Conservation (phyloP, 2,113 vertebrate species). For the Tragelaphus strepsiceros region DNA sequence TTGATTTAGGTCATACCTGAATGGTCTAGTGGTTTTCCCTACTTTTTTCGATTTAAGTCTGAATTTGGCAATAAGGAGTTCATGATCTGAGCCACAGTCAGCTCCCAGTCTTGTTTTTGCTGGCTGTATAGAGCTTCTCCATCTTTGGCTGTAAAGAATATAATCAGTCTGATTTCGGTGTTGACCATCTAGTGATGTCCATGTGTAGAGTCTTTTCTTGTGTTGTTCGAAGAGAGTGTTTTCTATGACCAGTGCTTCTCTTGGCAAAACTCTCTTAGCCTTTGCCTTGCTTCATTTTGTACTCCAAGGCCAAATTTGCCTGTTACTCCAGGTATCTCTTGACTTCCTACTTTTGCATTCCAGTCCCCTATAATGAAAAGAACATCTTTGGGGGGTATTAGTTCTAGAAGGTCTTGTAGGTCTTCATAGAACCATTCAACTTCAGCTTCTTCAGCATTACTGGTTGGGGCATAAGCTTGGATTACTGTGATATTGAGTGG, state of each 20-base stretch:
- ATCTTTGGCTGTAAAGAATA: background rate
- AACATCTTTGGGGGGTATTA: too few species aligned
- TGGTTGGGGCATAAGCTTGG: too few species aligned
- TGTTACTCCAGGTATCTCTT: too few species aligned
- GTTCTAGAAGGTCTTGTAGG: too few species aligned
- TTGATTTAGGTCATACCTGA: background rate
- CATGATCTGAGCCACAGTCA: background rate
- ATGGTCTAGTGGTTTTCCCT: background rate
- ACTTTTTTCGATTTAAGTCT: background rate
- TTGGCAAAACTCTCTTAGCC: background rate
- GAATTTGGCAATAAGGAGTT: background rate
- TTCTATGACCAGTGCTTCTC: background rate
- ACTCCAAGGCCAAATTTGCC: background rate
- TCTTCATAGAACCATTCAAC: too few species aligned
- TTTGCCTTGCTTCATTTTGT: background rate
- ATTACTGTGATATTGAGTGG: too few species aligned
- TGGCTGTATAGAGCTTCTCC: background rate
- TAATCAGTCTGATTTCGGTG: background rate
- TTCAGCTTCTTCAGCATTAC: too few species aligned
- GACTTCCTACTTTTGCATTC: too few species aligned
- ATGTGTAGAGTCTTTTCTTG: background rate
- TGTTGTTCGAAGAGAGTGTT: background rate
- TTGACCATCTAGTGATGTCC: background rate
- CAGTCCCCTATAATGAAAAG: too few species aligned
- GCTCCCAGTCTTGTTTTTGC: background rate